Percentiles rank a stretch among this genome's conserved stretches.
Evolutionary conservation across 1,140 invertebrate species (phyloP).

Genomic region (Camponotus floridanus): DNA sequence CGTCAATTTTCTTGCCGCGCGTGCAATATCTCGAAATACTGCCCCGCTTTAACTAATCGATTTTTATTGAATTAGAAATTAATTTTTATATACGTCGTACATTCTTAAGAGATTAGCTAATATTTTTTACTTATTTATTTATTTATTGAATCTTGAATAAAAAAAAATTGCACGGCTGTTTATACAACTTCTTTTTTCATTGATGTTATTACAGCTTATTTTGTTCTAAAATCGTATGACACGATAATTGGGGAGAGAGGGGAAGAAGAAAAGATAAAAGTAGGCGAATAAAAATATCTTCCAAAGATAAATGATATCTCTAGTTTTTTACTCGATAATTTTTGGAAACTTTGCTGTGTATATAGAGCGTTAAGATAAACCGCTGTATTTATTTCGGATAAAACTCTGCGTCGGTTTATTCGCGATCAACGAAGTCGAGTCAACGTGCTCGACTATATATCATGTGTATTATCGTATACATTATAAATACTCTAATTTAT

Average conservation of each 20-base stretch:
- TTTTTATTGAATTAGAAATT: constrained; percentile 28
- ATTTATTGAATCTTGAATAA: constrained; percentile 38
- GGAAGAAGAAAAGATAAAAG: neutral
- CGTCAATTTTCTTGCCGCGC: constrained; percentile 69
- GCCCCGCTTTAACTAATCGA: constrained; percentile 30
- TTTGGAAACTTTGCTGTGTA: constrained; percentile 66
- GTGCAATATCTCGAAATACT: constrained; percentile 26
- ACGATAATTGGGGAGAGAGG: neutral
- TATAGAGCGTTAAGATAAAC: constrained; percentile 47
- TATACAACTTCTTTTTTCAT: constrained; percentile 35
- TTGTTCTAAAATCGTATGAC: constrained; percentile 22
- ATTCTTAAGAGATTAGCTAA: constrained; percentile 4
- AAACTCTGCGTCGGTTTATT: constrained; percentile 33
- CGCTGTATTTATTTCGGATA: constrained; percentile 48
- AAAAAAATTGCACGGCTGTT: constrained; percentile 16
- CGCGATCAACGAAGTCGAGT: constrained; percentile 50
- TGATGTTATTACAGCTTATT: constrained; percentile 45
- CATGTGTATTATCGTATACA: constrained; percentile 62
- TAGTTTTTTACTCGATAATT: constrained; percentile 79
- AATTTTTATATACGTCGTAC: constrained; percentile 26
- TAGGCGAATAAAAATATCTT: constrained; percentile 45
- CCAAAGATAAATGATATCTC: constrained; percentile 67
- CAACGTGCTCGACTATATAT: constrained; percentile 18
- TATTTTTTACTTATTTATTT: constrained; percentile 71
- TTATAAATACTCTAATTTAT: constrained; percentile 65